Percentiles rank a stretch among this genome's conserved stretches.
Conservation (phyloP, 2,888 invertebrate species). For the Eretmocerus hayati region DNA sequence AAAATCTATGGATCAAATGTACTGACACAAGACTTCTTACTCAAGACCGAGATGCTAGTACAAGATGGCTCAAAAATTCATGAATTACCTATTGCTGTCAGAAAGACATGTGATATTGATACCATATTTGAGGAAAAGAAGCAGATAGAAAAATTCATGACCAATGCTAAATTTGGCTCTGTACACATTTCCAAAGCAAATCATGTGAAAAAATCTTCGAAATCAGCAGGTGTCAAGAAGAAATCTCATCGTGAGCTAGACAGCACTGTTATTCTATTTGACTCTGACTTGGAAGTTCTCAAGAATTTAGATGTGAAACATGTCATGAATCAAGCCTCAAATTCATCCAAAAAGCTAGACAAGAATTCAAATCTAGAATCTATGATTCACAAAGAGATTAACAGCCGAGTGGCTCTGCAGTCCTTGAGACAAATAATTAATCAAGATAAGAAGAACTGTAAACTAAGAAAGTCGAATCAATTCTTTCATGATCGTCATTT, state of each 20-base stretch:
- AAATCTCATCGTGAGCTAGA: too few species aligned
- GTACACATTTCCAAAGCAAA: not conserved
- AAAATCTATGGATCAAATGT: not conserved
- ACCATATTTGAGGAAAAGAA: too few species aligned
- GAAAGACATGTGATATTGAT: slow-evolving; percentile 47
- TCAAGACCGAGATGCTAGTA: slow-evolving; percentile 51
- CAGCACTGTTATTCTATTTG: slow-evolving; percentile 33
- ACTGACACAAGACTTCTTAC: slow-evolving; percentile 11
- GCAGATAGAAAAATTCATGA: too few species aligned
- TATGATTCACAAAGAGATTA: slow-evolving; percentile 48
- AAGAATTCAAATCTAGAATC: slow-evolving; percentile 32
- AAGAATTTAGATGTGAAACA: slow-evolving; percentile 33
- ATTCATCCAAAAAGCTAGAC: slow-evolving; percentile 18
- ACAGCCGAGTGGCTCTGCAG: slow-evolving; percentile 45
- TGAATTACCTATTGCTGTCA: slow-evolving; percentile 61
- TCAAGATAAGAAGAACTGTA: slow-evolving; percentile 40
- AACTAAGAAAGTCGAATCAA: slow-evolving; percentile 3
- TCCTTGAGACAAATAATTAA: slow-evolving; percentile 47
- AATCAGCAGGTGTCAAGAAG: slow-evolving; percentile 23
- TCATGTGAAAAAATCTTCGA: not conserved
- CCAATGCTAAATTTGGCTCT: too few species aligned
- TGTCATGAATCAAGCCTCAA: slow-evolving; percentile 27
- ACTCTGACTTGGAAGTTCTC: slow-evolving; percentile 23
- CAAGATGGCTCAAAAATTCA: slow-evolving; percentile 63
- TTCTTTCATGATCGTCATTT: slow-evolving; percentile 28